These are phyloP conservation scores for Dolichoris vasculosae DNA, from an alignment of 1,140 invertebrate genomes.

Conservation along the genomic window DNA sequence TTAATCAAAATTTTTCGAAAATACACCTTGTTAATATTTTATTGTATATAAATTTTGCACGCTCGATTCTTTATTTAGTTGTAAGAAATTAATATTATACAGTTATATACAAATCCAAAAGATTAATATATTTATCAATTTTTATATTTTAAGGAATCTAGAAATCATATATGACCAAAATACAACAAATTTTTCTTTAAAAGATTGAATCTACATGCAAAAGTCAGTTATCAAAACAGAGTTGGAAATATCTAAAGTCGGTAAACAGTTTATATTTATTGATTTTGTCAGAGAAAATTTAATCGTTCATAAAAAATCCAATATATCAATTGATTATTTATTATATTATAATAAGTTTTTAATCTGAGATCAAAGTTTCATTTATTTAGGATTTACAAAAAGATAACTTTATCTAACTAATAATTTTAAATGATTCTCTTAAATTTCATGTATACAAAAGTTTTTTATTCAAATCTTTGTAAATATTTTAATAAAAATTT, in stretches of 20 bases:
- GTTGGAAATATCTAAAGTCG: constrained; percentile 4
- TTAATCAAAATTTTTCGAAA: too few species aligned
- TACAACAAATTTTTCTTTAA: neutral
- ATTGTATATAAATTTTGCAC: too few species aligned
- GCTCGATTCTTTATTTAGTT: neutral
- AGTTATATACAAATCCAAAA: neutral
- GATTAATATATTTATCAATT: neutral
- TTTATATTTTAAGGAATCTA: neutral
- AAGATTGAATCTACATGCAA: neutral
- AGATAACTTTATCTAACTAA: neutral
- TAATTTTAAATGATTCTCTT: neutral
- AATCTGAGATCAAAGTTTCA: constrained; percentile 14
- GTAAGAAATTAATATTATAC: neutral
- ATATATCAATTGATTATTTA: neutral
- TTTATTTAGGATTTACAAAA: neutral
- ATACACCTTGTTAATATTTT: too few species aligned
- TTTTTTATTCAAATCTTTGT: too few species aligned
- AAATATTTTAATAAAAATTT: too few species aligned
- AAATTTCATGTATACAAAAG: too few species aligned
- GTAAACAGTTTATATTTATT: constrained; percentile 25
- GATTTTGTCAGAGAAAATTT: constrained; percentile 7
- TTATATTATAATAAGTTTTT: neutral
- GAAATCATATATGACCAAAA: neutral
- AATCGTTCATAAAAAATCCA: constrained; percentile 6
- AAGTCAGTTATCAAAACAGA: neutral